A percentile compares a stretch with the other conserved stretches of the same genome.
These are phyloP conservation scores for Thereva nobilitata DNA, from an alignment of 2,888 invertebrate species.

Conservation along the genomic window DNA sequence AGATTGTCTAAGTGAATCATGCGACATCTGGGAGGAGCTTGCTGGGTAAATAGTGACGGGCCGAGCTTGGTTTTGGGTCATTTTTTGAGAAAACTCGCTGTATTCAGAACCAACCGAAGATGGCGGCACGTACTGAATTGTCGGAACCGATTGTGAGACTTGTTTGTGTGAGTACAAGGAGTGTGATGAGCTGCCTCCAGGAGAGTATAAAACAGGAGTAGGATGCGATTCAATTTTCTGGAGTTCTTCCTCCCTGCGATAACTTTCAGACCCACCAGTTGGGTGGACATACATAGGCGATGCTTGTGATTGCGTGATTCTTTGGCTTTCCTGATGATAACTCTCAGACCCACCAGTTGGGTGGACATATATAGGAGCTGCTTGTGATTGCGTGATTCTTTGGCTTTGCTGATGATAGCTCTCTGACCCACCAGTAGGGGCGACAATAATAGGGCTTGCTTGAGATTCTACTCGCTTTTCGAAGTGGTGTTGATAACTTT, in stretches of 20 bases:
- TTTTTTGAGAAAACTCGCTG: too few relatives aligned
- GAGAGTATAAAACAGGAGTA: too few relatives aligned
- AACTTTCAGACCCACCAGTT: constrained; percentile 41
- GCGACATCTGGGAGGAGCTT: not conserved
- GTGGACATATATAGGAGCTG: constrained; percentile 17
- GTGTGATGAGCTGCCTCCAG: too few relatives aligned
- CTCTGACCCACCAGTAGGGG: constrained; percentile 17
- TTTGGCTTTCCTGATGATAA: constrained; percentile 43
- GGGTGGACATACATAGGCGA: constrained; percentile 35
- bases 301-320: constrained; percentile 37
- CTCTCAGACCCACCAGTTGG: constrained; percentile 45
- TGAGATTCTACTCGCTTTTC: constrained; percentile 7
- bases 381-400: constrained; percentile 7
- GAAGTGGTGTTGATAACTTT: constrained; percentile 9
- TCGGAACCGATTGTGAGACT: too few relatives aligned
- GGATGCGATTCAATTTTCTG: too few relatives aligned
- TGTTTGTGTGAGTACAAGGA: too few relatives aligned
- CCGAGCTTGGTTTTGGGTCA: too few relatives aligned
- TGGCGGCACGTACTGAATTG: too few relatives aligned
- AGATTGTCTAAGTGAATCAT: too few relatives aligned
- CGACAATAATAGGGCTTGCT: constrained; percentile 18
- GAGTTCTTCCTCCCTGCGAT: constrained; percentile 28
- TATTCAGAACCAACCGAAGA: too few relatives aligned
- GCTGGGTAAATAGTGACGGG: not conserved
- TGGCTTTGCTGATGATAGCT: constrained; percentile 27